Percentiles rank a stretch among this genome's conserved stretches.
phyloP scores from a whole-genome alignment of 2,797 vertebrate species.

The Myotis findleyi region DNA sequence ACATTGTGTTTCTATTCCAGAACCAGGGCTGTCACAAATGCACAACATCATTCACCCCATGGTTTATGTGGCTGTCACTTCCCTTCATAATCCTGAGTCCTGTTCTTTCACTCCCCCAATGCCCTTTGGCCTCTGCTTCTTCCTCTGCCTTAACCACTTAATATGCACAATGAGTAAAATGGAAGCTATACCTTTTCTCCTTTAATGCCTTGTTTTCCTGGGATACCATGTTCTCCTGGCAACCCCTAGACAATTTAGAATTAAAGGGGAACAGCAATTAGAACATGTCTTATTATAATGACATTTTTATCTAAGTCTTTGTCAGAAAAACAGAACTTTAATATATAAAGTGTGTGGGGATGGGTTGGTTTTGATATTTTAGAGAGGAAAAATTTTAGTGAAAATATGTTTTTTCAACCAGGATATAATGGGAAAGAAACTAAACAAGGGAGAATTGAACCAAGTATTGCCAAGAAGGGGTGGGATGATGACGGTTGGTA shows the following conservation, averaged over 20 bases:
- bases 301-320: slow-evolving; percentile 1
- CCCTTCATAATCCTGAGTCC: not conserved
- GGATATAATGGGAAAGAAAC: not conserved
- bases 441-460: not conserved
- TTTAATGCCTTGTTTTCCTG: slow-evolving; percentile 93
- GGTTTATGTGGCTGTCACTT: not conserved
- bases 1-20: not conserved
- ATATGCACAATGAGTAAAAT: slow-evolving; percentile 25
- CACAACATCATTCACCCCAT: rapidly evolving
- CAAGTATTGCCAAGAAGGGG: not conserved
- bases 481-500: not conserved
- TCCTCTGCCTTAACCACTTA: not conserved
- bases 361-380: not conserved
- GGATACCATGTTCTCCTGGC: slow-evolving; percentile 90
- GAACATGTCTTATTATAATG: not conserved
- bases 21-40: not conserved
- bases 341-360: not conserved
- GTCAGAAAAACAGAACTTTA: not conserved
- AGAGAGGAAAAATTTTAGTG: not conserved
- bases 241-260: slow-evolving; percentile 91
- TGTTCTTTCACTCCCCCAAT: not conserved
- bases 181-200: slow-evolving; percentile 94
- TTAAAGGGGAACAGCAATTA: slow-evolving; percentile 4
- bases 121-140: not conserved
- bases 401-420: not conserved